Evolutionary conservation across 2,113 vertebrate genomes (phyloP), one percentile per base, ranked within the genome.

Genomic region (Atrichornis clamosus): DNA sequence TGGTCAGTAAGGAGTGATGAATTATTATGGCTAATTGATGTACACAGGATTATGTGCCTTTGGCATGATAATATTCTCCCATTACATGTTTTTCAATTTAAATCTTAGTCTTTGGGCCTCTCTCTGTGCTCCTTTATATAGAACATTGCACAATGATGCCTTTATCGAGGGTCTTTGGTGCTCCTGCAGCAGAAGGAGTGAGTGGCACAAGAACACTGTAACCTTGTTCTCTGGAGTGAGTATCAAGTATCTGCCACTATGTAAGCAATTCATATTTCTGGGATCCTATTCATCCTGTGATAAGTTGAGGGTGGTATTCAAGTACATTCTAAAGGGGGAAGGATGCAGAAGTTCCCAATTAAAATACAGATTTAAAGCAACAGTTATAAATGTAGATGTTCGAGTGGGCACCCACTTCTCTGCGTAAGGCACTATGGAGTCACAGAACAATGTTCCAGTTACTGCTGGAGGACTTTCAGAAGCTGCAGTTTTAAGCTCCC

Each of bases 211-310:
- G 69, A 93, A 93, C 94, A 97, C 44, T 82, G 58, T 52, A 69
- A 93, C 84, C 78, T 89, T 96, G 87, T 96, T 97, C 81, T 81
- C 74, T 94, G 93, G 46, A 83, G 82, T 46, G 87, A 83, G 55
- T 56, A 85, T 97, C 91, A 7, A 85, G 82, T 96, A 28, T 65
- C 89, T 58, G 33, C 41, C 84, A 17, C 84, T 69, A 22, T 93
- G 89, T 24, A 44, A 94, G 87, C 75, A 91, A 86, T 93, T 91
- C 65, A 37, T 89, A 85, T 87, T 94, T 96, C 91, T 93, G 63
- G 63, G 70, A 32, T 87, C 75, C 58, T 93, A 2, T 91, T 95
- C 78, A 93, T 64, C 67, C 39, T 74, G 39, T 23, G 90, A n/a
- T 35, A 86, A 93, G 35, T 26, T 67, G 93, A 81, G 81, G 14